These are phyloP conservation scores for Antigone vipio DNA, from an alignment of 2,113 vertebrate genomes.

Conservation along the genomic window DNA sequence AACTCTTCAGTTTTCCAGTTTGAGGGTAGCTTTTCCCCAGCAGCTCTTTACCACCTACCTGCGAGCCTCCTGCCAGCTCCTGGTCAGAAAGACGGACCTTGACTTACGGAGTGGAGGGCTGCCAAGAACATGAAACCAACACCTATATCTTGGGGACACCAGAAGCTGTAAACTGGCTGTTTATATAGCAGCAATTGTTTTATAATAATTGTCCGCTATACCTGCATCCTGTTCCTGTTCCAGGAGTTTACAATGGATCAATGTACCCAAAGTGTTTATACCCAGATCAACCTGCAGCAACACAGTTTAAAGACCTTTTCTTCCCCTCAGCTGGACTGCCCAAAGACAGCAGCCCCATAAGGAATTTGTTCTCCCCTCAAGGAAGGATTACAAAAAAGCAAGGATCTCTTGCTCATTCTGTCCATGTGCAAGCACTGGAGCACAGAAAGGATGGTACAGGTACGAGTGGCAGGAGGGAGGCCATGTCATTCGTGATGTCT, in stretches of 20 bases:
- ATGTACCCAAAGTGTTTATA: constrained; percentile 15
- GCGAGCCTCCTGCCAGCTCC: not conserved
- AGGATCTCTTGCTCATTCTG: not conserved
- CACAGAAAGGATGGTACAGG: not conserved
- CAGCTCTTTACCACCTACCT: not conserved
- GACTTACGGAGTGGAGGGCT: not conserved
- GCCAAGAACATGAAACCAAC: constrained; percentile 39
- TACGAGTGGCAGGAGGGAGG: not conserved
- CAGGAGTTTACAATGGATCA: constrained; percentile 52
- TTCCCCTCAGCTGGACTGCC: not conserved
- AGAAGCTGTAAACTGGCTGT: constrained; percentile 44
- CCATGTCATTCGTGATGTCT: not conserved
- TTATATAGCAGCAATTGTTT: constrained; percentile 51
- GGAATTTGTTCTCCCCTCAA: not conserved
- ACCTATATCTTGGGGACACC: not conserved
- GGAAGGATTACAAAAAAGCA: not conserved
- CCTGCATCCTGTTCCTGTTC: constrained; percentile 66
- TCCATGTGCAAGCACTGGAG: fast-evolving
- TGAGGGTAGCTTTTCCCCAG: not conserved
- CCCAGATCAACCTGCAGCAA: not conserved
- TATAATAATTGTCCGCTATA: constrained; percentile 26
- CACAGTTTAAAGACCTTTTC: not conserved
- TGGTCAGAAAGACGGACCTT: not conserved
- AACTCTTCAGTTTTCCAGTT: not conserved
- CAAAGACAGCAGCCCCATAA: not conserved